phyloP scores from a whole-genome alignment of 2,113 vertebrate genomes.

The Columba livia region DNA sequence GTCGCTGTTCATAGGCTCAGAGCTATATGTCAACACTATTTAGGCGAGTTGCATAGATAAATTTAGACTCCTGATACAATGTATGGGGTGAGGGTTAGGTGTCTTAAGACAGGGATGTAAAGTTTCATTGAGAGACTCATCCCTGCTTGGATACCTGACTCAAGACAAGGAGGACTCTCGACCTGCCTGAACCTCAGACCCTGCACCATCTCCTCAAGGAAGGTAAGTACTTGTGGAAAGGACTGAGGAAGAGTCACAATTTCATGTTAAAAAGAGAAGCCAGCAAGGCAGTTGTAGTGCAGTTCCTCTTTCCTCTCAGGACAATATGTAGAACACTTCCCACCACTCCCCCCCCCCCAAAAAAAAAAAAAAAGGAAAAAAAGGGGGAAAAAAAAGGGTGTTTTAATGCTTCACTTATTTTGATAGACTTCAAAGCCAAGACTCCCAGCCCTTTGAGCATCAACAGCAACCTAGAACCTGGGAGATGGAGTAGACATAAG shows the following conservation, averaged over 20 bases:
- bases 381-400: too few species aligned
- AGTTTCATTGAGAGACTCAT: not conserved
- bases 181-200: not conserved
- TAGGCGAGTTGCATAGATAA: not conserved
- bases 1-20: not conserved
- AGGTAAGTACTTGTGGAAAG: too few species aligned
- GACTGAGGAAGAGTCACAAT: too few species aligned
- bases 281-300: too few species aligned
- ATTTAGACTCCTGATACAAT: not conserved
- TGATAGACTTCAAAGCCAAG: too few species aligned
- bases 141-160: not conserved
- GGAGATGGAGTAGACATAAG: not conserved
- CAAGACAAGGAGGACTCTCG: not conserved
- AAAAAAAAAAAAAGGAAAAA: too few species aligned
- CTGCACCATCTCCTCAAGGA: too few species aligned
- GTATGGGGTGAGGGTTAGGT: not conserved
- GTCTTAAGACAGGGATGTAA: not conserved
- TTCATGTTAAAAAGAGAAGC: too few species aligned
- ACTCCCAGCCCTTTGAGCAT: not conserved
- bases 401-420: too few species aligned
- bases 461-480: not conserved
- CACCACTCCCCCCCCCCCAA: too few species aligned
- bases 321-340: too few species aligned
- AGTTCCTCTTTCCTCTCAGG: too few species aligned
- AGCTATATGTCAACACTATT: not conserved